A percentile compares a stretch with the other conserved stretches of the same genome.
Evolutionary conservation across 1,140 invertebrate species (phyloP).

Genomic region (Caenorhabditis latens): DNA sequence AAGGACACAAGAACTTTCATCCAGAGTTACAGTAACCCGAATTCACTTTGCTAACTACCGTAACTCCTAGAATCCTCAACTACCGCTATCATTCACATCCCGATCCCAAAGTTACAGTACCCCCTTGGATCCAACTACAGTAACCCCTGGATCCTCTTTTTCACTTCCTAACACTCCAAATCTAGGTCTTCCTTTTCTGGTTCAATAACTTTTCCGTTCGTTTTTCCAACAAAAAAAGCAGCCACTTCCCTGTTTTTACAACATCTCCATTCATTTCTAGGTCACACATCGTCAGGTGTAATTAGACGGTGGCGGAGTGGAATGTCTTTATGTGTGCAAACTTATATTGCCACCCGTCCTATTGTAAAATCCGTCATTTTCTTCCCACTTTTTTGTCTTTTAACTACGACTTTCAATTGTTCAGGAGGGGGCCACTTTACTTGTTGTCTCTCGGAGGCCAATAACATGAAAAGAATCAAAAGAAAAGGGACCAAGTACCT

Average conservation of each 20-base stretch:
- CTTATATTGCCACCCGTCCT: conserved; percentile 36
- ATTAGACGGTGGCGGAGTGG: not conserved
- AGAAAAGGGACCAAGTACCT: conserved; percentile 28
- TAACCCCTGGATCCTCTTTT: no score
- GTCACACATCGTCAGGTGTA: not conserved
- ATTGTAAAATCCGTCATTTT: conserved; percentile 7
- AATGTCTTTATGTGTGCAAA: conserved; percentile 9
- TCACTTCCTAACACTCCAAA: no score
- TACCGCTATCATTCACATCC: no score
- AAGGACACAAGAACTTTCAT: no score
- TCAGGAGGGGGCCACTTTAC: conserved; percentile 24
- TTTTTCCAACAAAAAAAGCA: not conserved
- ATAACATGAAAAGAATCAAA: not conserved
- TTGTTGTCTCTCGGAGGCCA: not conserved
- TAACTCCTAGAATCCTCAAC: no score
- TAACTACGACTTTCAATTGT: not conserved
- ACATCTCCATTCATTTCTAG: not conserved
- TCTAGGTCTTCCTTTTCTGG: no score
- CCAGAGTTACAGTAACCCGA: no score
- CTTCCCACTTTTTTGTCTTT: not conserved
- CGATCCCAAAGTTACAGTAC: no score
- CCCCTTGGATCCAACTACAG: no score
- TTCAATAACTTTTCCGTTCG: no score
- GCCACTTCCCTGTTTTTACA: not conserved
- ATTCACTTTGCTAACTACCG: no score